Evolutionary conservation across 30 jellyfish, hydroid and myxozoan species (phyloP).

Genomic region (Phacellophora camtschatica): DNA sequence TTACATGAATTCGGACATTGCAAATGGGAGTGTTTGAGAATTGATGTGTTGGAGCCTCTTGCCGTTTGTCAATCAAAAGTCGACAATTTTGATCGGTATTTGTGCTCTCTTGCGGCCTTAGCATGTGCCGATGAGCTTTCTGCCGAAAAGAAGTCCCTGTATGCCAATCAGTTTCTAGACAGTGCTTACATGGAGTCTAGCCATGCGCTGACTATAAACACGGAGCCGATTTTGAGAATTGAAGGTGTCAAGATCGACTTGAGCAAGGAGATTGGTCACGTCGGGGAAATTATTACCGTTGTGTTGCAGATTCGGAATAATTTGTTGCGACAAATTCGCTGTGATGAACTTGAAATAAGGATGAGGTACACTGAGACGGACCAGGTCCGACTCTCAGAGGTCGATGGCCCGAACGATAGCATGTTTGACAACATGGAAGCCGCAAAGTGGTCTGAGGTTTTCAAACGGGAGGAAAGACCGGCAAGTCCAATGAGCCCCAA

Average conservation of each 20-base stretch:
- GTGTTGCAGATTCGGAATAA: constrained; percentile 23
- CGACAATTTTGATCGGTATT: constrained; percentile 51
- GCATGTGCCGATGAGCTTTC: constrained; percentile 68
- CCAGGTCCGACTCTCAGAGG: constrained; percentile 10
- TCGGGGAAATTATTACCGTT: constrained; percentile 81
- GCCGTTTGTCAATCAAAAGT: constrained; percentile 65
- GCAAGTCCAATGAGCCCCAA: constrained; percentile 7
- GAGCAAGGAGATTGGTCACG: constrained; percentile 80
- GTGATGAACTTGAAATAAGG: constrained; percentile 59
- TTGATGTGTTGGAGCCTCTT: constrained; percentile 80
- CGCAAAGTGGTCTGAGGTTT: constrained; percentile 46
- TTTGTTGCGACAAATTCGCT: constrained; percentile 15
- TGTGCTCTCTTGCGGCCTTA: constrained; percentile 70
- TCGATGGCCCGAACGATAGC: not conserved
- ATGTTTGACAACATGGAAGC: not conserved
- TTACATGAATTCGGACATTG: constrained; percentile 49
- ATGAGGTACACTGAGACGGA: constrained; percentile 62
- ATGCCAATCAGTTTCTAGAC: constrained; percentile 57
- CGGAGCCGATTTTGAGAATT: constrained; percentile 68
- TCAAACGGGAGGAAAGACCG: not conserved
- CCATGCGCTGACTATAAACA: constrained; percentile 6
- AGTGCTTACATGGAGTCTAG: constrained; percentile 13
- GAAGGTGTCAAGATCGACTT: constrained; percentile 57
- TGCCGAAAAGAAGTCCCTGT: constrained; percentile 43
- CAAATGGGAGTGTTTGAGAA: constrained; percentile 71